phyloP scores from a whole-genome alignment of 1,140 invertebrate species.

The Papilio glaucus region DNA sequence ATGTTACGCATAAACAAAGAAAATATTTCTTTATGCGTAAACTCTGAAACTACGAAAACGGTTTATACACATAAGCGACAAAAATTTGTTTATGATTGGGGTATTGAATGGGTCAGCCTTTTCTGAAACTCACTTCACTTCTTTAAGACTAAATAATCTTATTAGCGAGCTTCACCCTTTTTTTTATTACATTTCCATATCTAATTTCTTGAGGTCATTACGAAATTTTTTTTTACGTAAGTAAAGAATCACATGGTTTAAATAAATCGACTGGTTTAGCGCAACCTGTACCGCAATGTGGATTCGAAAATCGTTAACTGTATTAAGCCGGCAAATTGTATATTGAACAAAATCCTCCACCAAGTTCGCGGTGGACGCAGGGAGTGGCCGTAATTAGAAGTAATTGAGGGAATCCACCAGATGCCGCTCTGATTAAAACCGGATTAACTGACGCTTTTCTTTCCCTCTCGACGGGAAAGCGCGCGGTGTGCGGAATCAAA shows the following conservation, averaged over 20 bases:
- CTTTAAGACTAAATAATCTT: too few species aligned
- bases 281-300: constrained; percentile 57
- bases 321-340: constrained; percentile 74
- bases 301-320: constrained; percentile 72
- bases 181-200: too few species aligned
- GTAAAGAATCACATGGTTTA: neutral
- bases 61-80: too few species aligned
- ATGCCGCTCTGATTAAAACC: constrained; percentile 65
- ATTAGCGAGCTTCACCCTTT: too few species aligned
- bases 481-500: constrained; percentile 21
- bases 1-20: too few species aligned
- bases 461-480: constrained; percentile 1
- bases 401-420: constrained; percentile 66
- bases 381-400: constrained; percentile 77
- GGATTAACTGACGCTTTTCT: constrained; percentile 35
- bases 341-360: constrained; percentile 71
- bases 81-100: too few species aligned
- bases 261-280: constrained; percentile 1
- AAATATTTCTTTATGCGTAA: too few species aligned
- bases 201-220: too few species aligned
- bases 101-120: too few species aligned
- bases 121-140: too few species aligned
- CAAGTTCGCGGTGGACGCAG: constrained; percentile 71
- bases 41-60: too few species aligned
- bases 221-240: neutral